Percentiles rank a stretch among this genome's conserved stretches.
phyloP scores from a whole-genome alignment of 35 echinoderm and acorn worm genomes.

The Patiria miniata region DNA sequence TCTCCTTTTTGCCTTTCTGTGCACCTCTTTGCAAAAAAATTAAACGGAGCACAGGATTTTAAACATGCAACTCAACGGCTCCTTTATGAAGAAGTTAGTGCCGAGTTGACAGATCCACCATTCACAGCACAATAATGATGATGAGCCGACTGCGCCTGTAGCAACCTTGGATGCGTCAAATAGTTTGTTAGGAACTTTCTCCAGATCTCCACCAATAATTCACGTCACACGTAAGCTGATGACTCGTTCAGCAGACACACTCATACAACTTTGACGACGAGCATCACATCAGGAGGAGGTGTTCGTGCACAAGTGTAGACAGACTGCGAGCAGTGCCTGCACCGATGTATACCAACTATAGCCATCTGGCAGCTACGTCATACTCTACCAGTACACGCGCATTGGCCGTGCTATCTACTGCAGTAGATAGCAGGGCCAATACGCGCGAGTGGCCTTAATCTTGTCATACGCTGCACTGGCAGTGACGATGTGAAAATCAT shows the following conservation, averaged over 20 bases:
- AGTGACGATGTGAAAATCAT: neutral
- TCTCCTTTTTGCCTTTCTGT: too few relatives aligned
- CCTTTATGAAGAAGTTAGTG: too few relatives aligned
- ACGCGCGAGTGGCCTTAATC: neutral
- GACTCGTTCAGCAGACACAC: neutral
- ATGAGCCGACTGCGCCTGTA: too few relatives aligned
- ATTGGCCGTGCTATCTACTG: too few relatives aligned
- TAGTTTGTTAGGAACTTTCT: too few relatives aligned
- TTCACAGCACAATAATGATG: too few relatives aligned
- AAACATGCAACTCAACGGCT: too few relatives aligned
- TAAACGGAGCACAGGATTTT: too few relatives aligned
- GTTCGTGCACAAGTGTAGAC: neutral
- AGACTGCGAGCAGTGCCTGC: neutral
- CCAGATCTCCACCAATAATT: too few relatives aligned
- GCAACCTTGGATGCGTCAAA: too few relatives aligned
- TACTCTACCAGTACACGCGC: neutral
- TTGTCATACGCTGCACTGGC: neutral
- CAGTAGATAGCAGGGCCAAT: neutral
- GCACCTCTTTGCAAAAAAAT: too few relatives aligned
- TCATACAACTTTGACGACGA: neutral
- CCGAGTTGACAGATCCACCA: too few relatives aligned
- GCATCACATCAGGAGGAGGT: neutral
- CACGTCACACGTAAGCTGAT: neutral
- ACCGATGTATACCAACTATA: neutral
- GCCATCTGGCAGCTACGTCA: conserved; percentile 18